These are phyloP conservation scores for Anthoscopus minutus DNA, from an alignment of 2,113 vertebrate genomes.

Conservation along the genomic window DNA sequence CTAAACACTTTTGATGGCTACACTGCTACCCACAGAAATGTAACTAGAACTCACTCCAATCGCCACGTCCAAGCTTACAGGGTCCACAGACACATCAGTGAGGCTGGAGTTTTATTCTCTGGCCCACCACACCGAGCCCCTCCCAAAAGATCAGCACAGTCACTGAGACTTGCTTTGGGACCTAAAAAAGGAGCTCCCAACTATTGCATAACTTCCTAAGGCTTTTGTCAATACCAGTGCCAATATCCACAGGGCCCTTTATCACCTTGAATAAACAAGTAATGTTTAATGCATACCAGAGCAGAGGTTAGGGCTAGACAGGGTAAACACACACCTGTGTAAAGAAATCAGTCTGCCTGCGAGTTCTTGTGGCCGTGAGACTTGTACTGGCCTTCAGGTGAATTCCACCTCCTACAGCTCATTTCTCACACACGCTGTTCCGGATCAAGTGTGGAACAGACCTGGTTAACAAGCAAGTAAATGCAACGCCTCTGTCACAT, in stretches of 20 bases:
- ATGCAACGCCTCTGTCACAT: neutral
- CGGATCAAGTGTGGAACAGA: neutral
- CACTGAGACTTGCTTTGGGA: neutral
- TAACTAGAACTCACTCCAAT: neutral
- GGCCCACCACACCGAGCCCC: neutral
- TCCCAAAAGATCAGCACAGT: neutral
- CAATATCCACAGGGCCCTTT: neutral
- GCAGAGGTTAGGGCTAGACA: neutral
- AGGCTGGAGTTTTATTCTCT: neutral
- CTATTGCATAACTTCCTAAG: neutral
- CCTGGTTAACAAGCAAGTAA: neutral
- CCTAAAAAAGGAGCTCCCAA: neutral
- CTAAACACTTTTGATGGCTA: neutral
- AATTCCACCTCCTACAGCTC: neutral
- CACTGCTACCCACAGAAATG: fast-evolving
- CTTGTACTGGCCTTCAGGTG: neutral
- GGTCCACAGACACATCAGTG: neutral
- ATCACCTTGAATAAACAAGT: neutral
- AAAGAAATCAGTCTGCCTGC: neutral
- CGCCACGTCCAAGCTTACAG: fast-evolving
- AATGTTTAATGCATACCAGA: neutral
- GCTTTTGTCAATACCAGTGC: neutral
- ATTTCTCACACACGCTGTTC: neutral
- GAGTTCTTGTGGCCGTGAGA: neutral
- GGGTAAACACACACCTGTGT: neutral